Conservation (phyloP, 2,888 invertebrate genomes). For the Pristionchus japonicus region DNA sequence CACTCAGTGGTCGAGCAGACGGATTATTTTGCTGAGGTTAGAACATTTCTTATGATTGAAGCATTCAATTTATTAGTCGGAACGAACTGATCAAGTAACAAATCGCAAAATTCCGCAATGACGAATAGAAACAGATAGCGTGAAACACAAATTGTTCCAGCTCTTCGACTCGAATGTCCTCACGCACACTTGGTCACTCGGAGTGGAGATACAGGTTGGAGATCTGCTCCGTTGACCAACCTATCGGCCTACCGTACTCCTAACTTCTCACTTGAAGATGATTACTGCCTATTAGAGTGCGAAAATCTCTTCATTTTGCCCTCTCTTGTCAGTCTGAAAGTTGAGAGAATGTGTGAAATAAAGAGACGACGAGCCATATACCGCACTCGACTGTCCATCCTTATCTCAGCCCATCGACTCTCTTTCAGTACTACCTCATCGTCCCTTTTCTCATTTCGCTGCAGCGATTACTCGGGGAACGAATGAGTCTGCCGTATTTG, state of each 20-base stretch:
- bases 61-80: neutral
- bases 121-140: neutral
- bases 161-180: constrained; percentile 43
- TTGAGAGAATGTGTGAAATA: too few relatives aligned
- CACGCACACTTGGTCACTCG: constrained; percentile 44
- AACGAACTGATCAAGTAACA: neutral
- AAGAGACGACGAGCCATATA: too few relatives aligned
- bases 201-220: constrained; percentile 33
- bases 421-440: constrained; percentile 25
- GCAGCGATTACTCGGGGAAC: neutral
- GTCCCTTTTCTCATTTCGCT: constrained; percentile 9
- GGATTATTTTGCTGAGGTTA: constrained; percentile 39
- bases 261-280: too few relatives aligned
- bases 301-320: too few relatives aligned
- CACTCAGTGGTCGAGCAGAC: constrained; percentile 19
- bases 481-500: neutral
- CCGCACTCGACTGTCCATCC: too few relatives aligned
- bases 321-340: too few relatives aligned
- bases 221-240: neutral
- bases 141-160: neutral
- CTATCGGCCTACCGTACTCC: neutral
- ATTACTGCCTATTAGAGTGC: too few relatives aligned
- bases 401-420: neutral
- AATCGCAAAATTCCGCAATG: neutral
- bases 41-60: neutral